Percentiles rank a stretch among this genome's conserved stretches.
phyloP scores from a whole-genome alignment of 2,888 invertebrate genomes.

The Watsonalla cultraria region DNA sequence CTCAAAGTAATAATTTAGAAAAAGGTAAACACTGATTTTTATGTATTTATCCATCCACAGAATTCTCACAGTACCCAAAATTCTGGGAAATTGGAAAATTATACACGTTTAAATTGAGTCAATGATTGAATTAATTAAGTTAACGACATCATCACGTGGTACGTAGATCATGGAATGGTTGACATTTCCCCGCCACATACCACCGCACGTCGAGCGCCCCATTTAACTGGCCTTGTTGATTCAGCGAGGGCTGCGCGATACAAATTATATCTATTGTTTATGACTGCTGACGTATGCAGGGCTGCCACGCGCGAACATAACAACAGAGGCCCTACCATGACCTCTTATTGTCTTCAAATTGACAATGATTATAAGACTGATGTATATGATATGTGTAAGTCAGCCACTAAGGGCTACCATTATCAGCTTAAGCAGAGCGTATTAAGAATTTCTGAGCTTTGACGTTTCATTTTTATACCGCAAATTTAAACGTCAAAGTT shows the following conservation, averaged over 20 bases:
- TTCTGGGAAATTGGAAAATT: background rate
- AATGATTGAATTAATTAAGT: background rate
- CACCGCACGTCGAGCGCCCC: constrained; percentile 12
- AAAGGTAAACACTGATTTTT: too few species aligned
- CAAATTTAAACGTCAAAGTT: too few species aligned
- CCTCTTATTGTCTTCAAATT: too few species aligned
- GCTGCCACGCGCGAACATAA: constrained; percentile 1
- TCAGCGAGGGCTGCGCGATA: constrained; percentile 20
- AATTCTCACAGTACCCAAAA: background rate
- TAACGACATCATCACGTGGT: background rate
- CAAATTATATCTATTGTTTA: constrained; percentile 40
- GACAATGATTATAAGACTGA: too few species aligned
- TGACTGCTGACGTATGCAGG: constrained; percentile 18
- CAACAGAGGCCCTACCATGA: background rate
- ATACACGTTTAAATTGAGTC: background rate
- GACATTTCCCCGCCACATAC: background rate
- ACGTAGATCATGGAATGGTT: background rate
- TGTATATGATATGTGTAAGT: too few species aligned
- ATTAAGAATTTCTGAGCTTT: too few species aligned
- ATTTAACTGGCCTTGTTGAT: constrained; percentile 35
- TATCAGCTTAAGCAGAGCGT: too few species aligned
- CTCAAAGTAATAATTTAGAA: too few species aligned
- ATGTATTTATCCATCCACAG: background rate
- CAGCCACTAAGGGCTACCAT: too few species aligned
- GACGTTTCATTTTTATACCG: too few species aligned